phyloP scores from a whole-genome alignment of 2,113 vertebrate genomes.

The Calidris pygmaea region DNA sequence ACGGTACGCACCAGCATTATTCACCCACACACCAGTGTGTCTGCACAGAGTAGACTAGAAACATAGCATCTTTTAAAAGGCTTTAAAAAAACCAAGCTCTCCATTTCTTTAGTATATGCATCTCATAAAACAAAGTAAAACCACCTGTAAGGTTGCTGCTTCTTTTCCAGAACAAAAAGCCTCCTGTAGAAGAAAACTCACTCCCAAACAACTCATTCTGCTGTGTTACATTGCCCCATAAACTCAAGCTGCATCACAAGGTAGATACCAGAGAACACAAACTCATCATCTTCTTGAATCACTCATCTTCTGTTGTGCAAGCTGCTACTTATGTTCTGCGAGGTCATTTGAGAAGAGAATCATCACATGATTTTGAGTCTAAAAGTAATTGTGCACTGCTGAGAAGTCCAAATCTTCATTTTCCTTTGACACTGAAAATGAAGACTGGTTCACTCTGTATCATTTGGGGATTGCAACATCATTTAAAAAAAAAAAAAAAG shows the following conservation, averaged over 20 bases:
- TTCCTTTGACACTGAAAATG: neutral
- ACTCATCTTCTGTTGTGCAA: slow-evolving; percentile 5
- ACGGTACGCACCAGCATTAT: neutral
- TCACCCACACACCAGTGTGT: neutral
- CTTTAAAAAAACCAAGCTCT: neutral
- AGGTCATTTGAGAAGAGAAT: neutral
- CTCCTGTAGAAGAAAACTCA: neutral
- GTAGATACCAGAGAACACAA: neutral
- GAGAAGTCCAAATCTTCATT: neutral
- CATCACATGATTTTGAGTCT: neutral
- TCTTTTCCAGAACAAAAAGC: neutral
- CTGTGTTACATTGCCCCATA: neutral
- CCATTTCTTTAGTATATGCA: neutral
- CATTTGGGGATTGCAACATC: neutral
- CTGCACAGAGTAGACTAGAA: neutral
- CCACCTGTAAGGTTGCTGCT: neutral
- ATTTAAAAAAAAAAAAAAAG: neutral
- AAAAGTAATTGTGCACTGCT: neutral
- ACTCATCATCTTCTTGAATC: neutral
- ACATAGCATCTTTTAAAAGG: neutral
- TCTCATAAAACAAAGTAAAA: neutral
- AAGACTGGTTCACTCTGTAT: neutral
- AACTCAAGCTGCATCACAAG: neutral
- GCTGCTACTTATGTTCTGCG: neutral
- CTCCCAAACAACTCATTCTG: neutral